Conservation (phyloP, 2,113 vertebrate species). For the Petrocephalus microphthalmus region DNA sequence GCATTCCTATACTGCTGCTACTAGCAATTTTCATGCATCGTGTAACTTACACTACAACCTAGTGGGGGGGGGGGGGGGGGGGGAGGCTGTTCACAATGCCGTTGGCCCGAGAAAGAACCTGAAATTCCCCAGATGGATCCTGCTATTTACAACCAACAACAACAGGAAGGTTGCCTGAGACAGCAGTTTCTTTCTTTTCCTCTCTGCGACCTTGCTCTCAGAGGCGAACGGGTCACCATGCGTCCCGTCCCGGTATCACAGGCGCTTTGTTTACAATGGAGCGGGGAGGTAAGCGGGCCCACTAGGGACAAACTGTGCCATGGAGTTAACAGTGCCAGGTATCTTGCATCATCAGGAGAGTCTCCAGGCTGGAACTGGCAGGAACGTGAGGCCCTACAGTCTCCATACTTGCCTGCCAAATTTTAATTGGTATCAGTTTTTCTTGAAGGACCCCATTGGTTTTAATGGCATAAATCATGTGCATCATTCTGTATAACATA, state of each 20-base stretch:
- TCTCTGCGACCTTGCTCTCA: neutral
- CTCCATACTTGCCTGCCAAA: neutral
- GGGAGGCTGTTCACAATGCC: neutral
- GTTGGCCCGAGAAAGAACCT: conserved; percentile 36
- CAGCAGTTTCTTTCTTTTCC: neutral
- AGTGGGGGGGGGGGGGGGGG: neutral
- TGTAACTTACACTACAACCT: neutral
- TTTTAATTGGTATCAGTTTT: neutral
- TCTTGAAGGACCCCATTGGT: neutral
- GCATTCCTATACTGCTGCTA: neutral
- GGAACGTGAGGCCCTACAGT: neutral
- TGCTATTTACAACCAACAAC: neutral
- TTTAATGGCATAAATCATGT: neutral
- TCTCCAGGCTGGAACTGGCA: neutral
- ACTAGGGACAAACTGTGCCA: neutral
- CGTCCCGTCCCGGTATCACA: neutral
- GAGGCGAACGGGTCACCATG: neutral
- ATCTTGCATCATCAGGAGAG: neutral
- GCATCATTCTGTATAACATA: neutral
- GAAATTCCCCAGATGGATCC: neutral
- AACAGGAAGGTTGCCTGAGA: neutral
- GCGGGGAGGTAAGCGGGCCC: no score
- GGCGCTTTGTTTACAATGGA: neutral
- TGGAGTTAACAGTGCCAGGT: neutral
- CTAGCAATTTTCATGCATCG: neutral